Conservation (phyloP, 2,113 vertebrate genomes). For the Willisornis vidua region DNA sequence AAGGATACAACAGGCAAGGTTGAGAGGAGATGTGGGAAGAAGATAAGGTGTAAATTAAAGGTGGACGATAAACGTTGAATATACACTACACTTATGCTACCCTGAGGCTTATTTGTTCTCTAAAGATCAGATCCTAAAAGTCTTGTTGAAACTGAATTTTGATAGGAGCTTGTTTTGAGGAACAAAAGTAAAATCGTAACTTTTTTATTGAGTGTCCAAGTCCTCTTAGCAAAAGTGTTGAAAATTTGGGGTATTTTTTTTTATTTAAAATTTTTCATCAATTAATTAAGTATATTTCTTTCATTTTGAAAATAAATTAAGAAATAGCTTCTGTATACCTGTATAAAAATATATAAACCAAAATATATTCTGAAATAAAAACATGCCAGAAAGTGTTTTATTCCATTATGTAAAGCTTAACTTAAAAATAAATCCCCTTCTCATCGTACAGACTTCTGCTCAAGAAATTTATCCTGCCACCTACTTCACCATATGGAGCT, state of each 20-base stretch:
- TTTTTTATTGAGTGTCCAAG: neutral
- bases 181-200: neutral
- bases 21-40: neutral
- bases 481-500: constrained; percentile 8
- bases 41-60: neutral
- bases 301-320: neutral
- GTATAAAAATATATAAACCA: neutral
- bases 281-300: neutral
- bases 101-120: neutral
- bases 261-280: neutral
- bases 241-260: neutral
- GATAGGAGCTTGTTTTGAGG: neutral
- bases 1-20: neutral
- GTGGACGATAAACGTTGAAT: neutral
- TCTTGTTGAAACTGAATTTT: neutral
- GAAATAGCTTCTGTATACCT: neutral
- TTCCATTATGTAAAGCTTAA: neutral
- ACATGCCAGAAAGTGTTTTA: neutral
- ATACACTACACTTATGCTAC: neutral
- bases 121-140: neutral
- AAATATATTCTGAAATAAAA: neutral
- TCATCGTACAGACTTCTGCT: neutral
- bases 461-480: constrained; percentile 43
- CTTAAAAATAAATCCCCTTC: neutral
- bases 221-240: neutral